Percentiles rank a stretch among this genome's conserved stretches.
Evolutionary conservation across 2,113 vertebrate genomes (phyloP).

Genomic region (Monopterus albus): DNA sequence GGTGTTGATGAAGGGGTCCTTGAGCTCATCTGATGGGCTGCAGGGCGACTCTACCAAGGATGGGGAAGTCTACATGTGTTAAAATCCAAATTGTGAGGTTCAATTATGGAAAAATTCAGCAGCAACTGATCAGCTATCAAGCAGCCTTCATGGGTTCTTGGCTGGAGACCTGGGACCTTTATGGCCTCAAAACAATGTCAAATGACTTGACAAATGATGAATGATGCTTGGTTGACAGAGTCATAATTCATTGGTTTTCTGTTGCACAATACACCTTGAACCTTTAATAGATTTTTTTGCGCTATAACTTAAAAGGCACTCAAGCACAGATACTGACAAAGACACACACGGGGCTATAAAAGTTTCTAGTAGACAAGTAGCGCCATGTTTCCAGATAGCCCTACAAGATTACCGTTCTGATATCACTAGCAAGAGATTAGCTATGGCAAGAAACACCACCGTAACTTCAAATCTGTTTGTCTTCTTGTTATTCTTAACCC

Average conservation of each 20-base stretch:
- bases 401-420: conserved; percentile 42
- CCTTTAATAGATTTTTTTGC: not conserved
- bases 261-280: not conserved
- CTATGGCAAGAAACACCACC: conserved; percentile 11
- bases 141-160: not conserved
- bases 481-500: conserved; percentile 68
- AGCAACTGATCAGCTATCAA: conserved; percentile 8
- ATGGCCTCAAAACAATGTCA: conserved; percentile 53
- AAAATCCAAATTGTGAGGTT: not conserved
- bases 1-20: not conserved
- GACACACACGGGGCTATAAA: not conserved
- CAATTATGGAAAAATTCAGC: not conserved
- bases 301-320: not conserved
- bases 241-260: not conserved
- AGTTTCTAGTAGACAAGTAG: conserved; percentile 9
- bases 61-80: not conserved
- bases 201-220: conserved; percentile 35
- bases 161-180: conserved; percentile 40
- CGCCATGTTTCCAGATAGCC: conserved; percentile 45
- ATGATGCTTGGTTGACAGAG: conserved; percentile 63
- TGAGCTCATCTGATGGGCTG: not conserved
- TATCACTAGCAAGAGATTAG: conserved; percentile 57
- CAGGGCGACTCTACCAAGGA: not conserved
- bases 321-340: not conserved
- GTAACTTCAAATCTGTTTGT: conserved; percentile 54